These are phyloP conservation scores for Pangasianodon gigas DNA, from an alignment of 2,113 vertebrate genomes.

Conservation along the genomic window DNA sequence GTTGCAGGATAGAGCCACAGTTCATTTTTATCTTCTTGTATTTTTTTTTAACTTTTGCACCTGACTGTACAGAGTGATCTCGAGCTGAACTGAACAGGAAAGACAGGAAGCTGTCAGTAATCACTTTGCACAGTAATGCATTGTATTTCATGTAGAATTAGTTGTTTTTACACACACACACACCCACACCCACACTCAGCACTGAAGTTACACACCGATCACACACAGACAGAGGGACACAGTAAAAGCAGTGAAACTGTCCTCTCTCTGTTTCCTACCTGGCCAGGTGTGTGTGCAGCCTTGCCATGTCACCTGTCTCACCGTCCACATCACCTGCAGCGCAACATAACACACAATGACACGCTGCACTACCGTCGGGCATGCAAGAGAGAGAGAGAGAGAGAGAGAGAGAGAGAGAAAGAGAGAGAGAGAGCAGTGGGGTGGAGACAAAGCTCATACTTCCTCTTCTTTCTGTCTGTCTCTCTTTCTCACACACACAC, in stretches of 20 bases:
- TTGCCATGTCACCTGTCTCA: neutral
- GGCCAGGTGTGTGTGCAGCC: constrained; percentile 8
- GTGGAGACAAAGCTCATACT: neutral
- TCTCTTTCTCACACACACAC: neutral
- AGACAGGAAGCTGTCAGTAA: neutral
- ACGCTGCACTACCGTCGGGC: neutral
- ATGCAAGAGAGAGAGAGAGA: neutral
- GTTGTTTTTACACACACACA: neutral
- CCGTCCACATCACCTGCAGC: neutral
- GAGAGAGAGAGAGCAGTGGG: neutral
- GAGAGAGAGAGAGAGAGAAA: neutral
- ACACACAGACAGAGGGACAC: neutral
- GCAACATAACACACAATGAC: neutral
- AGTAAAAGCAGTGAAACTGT: neutral
- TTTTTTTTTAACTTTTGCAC: neutral
- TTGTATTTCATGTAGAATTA: neutral
- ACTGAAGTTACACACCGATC: neutral
- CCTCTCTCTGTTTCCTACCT: neutral
- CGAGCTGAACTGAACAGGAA: neutral
- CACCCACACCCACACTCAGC: constrained; percentile 10
- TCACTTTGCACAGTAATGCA: no score
- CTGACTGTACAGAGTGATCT: neutral
- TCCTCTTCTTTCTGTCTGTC: neutral
- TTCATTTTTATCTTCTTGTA: neutral
- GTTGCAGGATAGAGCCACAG: neutral